phyloP scores from a whole-genome alignment of 2,888 invertebrate species.

The Machimus rusticus region DNA sequence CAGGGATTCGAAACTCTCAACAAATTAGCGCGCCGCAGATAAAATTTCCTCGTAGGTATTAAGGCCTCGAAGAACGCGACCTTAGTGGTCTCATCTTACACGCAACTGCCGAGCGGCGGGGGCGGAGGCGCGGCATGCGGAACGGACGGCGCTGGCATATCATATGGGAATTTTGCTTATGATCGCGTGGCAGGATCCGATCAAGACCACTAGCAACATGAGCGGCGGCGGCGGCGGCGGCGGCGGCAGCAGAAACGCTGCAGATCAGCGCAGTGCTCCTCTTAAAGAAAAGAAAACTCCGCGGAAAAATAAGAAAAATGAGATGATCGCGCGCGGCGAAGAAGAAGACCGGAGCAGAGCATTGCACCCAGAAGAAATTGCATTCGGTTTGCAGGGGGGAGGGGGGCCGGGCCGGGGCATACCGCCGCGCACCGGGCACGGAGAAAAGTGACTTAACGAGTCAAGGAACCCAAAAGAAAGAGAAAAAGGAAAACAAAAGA shows the following conservation, averaged over 20 bases:
- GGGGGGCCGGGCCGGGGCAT: not conserved
- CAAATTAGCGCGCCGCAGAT: slow-evolving; percentile 11
- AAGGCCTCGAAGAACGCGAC: slow-evolving; percentile 4
- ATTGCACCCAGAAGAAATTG: slow-evolving; percentile 42
- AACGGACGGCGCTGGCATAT: not conserved
- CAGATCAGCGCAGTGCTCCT: slow-evolving; percentile 26
- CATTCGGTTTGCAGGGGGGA: not conserved
- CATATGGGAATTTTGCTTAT: slow-evolving; percentile 37
- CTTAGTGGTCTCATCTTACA: slow-evolving; percentile 12
- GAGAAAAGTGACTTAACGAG: slow-evolving; percentile 43
- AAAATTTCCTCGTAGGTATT: not conserved
- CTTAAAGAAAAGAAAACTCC: slow-evolving; percentile 27
- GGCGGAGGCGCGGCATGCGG: not conserved
- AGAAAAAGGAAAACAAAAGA: slow-evolving; percentile 43
- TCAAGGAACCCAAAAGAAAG: slow-evolving; percentile 42
- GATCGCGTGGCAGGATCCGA: slow-evolving; percentile 43
- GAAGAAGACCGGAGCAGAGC: slow-evolving; percentile 30
- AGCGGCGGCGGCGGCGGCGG: not conserved
- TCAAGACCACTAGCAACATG: slow-evolving; percentile 11
- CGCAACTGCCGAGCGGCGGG: not conserved
- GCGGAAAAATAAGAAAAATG: slow-evolving; percentile 17
- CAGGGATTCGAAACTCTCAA: not conserved
- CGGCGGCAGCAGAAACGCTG: not conserved
- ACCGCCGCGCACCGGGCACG: not conserved
- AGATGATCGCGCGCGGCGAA: slow-evolving; percentile 3